These are phyloP conservation scores for Amblyjoppa proteus DNA, from an alignment of 2,888 invertebrate species.

Conservation along the genomic window DNA sequence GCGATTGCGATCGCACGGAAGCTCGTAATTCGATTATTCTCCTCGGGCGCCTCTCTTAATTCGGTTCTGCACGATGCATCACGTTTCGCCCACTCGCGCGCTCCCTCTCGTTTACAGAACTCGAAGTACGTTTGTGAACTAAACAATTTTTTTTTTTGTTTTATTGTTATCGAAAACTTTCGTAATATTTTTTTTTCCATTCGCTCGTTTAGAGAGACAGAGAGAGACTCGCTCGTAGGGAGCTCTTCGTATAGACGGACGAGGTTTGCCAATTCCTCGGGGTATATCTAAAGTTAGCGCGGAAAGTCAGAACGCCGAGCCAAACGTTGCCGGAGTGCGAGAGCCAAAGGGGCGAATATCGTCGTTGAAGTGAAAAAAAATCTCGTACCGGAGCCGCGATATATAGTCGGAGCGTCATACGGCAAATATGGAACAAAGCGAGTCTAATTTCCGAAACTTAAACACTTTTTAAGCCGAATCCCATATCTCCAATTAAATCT, in stretches of 20 bases:
- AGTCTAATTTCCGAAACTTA: neutral
- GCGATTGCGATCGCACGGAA: conserved; percentile 53
- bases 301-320: conserved; percentile 72
- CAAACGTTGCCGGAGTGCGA: conserved; percentile 67
- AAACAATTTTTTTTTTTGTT: neutral
- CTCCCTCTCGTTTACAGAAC: neutral
- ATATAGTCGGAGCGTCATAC: conserved; percentile 22
- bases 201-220: neutral
- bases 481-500: neutral
- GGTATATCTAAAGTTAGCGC: conserved; percentile 80
- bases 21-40: conserved; percentile 64
- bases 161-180: neutral
- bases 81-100: conserved; percentile 40
- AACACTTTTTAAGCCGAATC: neutral
- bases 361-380: conserved; percentile 56
- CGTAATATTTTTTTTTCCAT: conserved; percentile 30
- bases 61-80: conserved; percentile 35
- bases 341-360: conserved; percentile 64
- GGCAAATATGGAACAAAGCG: conserved; percentile 14
- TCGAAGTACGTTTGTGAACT: neutral
- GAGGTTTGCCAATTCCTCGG: conserved; percentile 78
- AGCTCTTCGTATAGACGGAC: conserved; percentile 35
- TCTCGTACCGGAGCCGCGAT: conserved; percentile 28
- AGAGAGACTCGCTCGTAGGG: conserved; percentile 28
- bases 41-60: conserved; percentile 58